These are phyloP conservation scores for Drosophila setifemur DNA, from an alignment of 1,140 invertebrate species.

Conservation along the genomic window DNA sequence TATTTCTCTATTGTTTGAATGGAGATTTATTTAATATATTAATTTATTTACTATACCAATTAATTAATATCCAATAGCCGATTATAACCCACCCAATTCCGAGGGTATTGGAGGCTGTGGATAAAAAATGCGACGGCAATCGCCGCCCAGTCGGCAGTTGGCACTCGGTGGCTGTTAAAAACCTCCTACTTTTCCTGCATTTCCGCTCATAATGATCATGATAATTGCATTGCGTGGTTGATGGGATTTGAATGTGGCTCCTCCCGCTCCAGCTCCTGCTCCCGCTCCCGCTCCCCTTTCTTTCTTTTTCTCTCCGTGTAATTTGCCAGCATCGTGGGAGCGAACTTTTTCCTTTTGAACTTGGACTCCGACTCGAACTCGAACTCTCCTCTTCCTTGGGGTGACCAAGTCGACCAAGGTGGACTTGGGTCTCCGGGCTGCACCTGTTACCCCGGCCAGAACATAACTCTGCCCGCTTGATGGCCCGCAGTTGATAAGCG, in stretches of 20 bases:
- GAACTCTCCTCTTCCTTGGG: constrained; percentile 6
- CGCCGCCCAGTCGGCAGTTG: constrained; percentile 48
- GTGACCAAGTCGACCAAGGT: constrained; percentile 31
- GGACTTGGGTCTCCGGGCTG: constrained; percentile 34
- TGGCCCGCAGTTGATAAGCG: constrained; percentile 66
- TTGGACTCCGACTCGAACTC: constrained; percentile 10
- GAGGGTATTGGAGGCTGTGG: constrained; percentile 16
- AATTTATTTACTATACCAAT: too few species aligned
- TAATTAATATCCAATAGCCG: too few species aligned
- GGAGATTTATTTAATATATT: too few species aligned
- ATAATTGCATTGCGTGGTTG: constrained; percentile 80
- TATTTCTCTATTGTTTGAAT: too few species aligned
- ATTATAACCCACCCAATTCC: not conserved
- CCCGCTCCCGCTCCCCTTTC: constrained; percentile 21
- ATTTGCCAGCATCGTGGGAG: constrained; percentile 77
- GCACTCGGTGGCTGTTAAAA: constrained; percentile 75
- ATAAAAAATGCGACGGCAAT: constrained; percentile 53
- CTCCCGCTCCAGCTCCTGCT: constrained; percentile 11
- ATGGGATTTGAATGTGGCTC: constrained; percentile 75
- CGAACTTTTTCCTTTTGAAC: constrained; percentile 63
- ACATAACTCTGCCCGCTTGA: constrained; percentile 70
- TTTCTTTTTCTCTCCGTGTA: constrained; percentile 43
- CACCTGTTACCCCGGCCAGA: constrained; percentile 56
- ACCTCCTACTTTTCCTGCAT: constrained; percentile 80
- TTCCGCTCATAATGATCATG: constrained; percentile 80